A percentile compares a stretch with the other conserved stretches of the same genome.
These are phyloP conservation scores for Drosophila picticornis DNA, from an alignment of 2,888 invertebrate genomes.

Conservation along the genomic window DNA sequence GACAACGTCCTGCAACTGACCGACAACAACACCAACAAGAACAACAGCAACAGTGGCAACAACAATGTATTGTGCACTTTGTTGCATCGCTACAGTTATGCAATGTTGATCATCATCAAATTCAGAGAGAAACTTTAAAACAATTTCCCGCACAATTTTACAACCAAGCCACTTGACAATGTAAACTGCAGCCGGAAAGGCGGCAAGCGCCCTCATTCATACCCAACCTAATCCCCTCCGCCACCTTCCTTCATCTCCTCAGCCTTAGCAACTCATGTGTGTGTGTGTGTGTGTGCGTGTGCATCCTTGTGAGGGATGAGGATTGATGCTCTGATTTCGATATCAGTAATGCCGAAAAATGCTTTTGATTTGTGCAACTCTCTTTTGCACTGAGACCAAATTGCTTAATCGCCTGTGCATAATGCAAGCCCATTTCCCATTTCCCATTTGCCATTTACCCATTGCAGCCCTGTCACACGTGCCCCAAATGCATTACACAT, in stretches of 20 bases:
- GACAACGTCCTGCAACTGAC: slow-evolving; percentile 43
- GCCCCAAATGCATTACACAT: slow-evolving; percentile 42
- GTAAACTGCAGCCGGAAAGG: slow-evolving; percentile 56
- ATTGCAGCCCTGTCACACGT: slow-evolving; percentile 18
- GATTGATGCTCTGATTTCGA: neutral
- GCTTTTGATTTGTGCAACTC: slow-evolving; percentile 64
- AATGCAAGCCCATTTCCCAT: slow-evolving; percentile 49
- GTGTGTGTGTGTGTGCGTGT: slow-evolving; percentile 3
- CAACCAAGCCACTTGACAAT: slow-evolving; percentile 65
- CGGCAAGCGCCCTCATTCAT: slow-evolving; percentile 6
- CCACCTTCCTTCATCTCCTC: neutral
- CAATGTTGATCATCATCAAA: slow-evolving; percentile 61
- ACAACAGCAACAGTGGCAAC: slow-evolving; percentile 14
- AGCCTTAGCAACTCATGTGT: slow-evolving; percentile 9
- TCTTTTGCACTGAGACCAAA: slow-evolving; percentile 39
- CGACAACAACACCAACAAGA: slow-evolving; percentile 22
- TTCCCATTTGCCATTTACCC: neutral
- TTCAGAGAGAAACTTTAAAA: slow-evolving; percentile 63
- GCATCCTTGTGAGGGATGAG: neutral
- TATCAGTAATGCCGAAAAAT: slow-evolving; percentile 51
- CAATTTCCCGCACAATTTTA: slow-evolving; percentile 68
- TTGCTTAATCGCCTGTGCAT: slow-evolving; percentile 73
- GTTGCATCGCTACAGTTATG: slow-evolving; percentile 64
- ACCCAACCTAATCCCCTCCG: neutral
- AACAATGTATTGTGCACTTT: slow-evolving; percentile 62